Conservation (phyloP, 2,888 invertebrate species). For the Petrophora chlorosata region DNA sequence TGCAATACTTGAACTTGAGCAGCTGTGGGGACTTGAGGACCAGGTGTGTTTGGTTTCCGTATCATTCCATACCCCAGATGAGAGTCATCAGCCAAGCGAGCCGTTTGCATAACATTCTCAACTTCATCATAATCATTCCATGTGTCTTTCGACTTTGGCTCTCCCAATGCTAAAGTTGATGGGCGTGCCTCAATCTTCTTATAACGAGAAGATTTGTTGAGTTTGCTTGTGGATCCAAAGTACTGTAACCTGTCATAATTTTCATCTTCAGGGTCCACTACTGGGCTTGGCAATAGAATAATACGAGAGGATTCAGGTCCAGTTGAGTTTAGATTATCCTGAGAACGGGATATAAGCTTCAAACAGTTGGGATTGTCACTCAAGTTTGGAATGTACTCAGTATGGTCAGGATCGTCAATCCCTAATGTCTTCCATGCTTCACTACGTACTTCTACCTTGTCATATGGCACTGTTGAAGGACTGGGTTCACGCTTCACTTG, state of each 20-base stretch:
- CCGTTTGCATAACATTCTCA: constrained; percentile 86
- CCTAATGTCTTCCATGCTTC: constrained; percentile 93
- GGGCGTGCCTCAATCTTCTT: constrained; percentile 87
- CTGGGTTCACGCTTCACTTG: constrained; percentile 76
- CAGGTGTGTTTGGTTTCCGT: constrained; percentile 85
- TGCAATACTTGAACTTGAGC: constrained; percentile 78
- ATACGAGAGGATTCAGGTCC: constrained; percentile 81
- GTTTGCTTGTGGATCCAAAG: constrained; percentile 89
- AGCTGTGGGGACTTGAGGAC: constrained; percentile 79
- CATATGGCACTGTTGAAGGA: constrained; percentile 84
- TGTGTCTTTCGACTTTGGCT: constrained; percentile 75
- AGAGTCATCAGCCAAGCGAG: constrained; percentile 90
- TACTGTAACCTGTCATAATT: constrained; percentile 92
- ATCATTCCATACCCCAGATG: constrained; percentile 92
- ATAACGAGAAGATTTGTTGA: constrained; percentile 85
- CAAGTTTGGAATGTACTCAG: constrained; percentile 83
- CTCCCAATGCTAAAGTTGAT: constrained; percentile 75
- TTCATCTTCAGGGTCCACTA: constrained; percentile 79
- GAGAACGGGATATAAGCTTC: constrained; percentile 79
- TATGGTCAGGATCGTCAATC: constrained; percentile 88
- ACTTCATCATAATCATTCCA: constrained; percentile 92
- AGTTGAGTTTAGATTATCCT: constrained; percentile 72
- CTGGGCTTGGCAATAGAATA: constrained; percentile 78
- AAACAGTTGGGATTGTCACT: constrained; percentile 75
- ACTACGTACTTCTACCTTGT: constrained; percentile 89